These are phyloP conservation scores for Didymodactylos carnosus DNA, from an alignment of 2,888 invertebrate genomes.

Conservation along the genomic window DNA sequence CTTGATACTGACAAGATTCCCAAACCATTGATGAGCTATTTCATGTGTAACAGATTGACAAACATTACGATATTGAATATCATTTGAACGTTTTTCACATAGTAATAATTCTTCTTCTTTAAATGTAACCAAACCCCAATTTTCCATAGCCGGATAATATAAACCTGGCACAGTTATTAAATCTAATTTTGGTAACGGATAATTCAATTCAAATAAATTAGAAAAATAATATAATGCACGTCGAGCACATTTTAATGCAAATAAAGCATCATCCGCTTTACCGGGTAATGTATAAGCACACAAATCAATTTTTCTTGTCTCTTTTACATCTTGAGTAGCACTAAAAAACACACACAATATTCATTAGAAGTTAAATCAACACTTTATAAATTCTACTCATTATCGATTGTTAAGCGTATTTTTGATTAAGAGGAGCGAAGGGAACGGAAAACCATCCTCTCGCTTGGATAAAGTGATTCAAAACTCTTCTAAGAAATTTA, in stretches of 20 bases:
- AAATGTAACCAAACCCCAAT: background rate
- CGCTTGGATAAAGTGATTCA: too few relatives aligned
- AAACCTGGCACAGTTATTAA: background rate
- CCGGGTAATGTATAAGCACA: background rate
- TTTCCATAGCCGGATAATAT: background rate
- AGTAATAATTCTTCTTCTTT: background rate
- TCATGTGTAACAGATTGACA: constrained; percentile 1
- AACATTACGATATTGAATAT: background rate
- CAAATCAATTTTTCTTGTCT: too few relatives aligned
- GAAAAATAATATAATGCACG: background rate
- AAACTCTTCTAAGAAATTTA: too few relatives aligned
- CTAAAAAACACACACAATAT: too few relatives aligned
- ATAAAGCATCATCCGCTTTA: background rate
- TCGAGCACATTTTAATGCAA: background rate
- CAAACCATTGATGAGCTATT: background rate
- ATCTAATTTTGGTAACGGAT: background rate
- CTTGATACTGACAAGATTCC: background rate
- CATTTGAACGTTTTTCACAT: background rate
- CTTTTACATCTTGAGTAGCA: too few relatives aligned
- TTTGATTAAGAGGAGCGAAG: too few relatives aligned
- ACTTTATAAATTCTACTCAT: too few relatives aligned
- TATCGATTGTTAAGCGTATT: background rate
- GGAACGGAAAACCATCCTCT: too few relatives aligned
- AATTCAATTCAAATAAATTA: background rate
- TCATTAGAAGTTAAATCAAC: too few relatives aligned